Evolutionary conservation across 2,113 vertebrate genomes (phyloP).

Genomic region (Strigops habroptila): DNA sequence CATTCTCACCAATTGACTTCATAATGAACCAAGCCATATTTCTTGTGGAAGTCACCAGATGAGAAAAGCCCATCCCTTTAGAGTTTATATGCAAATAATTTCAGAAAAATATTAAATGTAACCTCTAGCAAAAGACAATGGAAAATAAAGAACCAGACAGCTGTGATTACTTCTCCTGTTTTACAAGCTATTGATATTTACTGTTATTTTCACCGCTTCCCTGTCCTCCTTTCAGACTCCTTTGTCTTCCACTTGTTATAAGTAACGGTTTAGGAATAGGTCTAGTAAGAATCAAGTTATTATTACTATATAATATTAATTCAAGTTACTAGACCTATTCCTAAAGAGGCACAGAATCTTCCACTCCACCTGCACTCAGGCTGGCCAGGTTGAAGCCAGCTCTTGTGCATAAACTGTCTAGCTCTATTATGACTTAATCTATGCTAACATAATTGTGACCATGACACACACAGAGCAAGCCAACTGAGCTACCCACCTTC

Average conservation of each 20-base stretch:
- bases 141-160: not conserved
- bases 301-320: no score
- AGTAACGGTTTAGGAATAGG: not conserved
- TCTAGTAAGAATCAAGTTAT: not conserved
- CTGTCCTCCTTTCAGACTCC: not conserved
- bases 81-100: not conserved
- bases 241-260: not conserved
- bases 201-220: not conserved
- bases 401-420: no score
- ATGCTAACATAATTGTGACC: rapidly evolving
- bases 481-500: not conserved
- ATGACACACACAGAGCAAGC: not conserved
- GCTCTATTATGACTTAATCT: rapidly evolving
- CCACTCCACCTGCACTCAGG: not conserved
- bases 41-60: not conserved
- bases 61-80: not conserved
- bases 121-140: not conserved
- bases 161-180: not conserved
- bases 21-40: not conserved
- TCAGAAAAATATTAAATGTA: not conserved
- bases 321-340: no score
- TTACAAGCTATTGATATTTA: not conserved
- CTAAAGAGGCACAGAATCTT: not conserved
- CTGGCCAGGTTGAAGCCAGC: not conserved
- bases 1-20: not conserved